Base-by-base conservation (phyloP, 1,140 invertebrate species). In the Cepaea nemoralis region DNA sequence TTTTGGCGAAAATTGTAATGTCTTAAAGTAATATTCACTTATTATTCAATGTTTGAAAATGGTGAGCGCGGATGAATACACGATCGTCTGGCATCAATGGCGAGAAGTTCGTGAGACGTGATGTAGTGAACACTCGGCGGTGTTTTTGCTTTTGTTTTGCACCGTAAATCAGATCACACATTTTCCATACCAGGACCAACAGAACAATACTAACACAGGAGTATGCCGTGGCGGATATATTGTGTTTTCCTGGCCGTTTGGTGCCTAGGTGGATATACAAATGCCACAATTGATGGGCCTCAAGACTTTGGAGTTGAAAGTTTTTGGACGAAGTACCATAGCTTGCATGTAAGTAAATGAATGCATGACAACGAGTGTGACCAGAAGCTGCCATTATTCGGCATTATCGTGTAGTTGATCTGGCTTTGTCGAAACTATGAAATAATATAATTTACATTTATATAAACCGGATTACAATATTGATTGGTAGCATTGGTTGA, bases 141-240 rank as follows among this genome's bases (percentile, higher is more conserved):
- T 63, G 1, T 27, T 63, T 63, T 63, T 63, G 10, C 59, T 63
- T 63, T 63, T 63, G 59, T 63, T 63, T 63, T 63, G 27, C 59
- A 8, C 59, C 22, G n/a, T 63, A 8, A 31, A 63, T 2, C n/a
- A 63, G 8, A 55, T 24, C 22, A 63, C n/a, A 63, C 59, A 31
- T 16, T 6, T 63, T 63, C 33, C 2, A 27, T 5, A 5, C 6
- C 3, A 63, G 16, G 59, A 31, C 59, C 14, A 63, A 27, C 16
- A 27, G n/a, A 12, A 31, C n/a, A 63, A 16, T 2, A 2, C n/a
- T 31, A 27, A 63, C 27, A 27, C n/a, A 63, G 59, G 59, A 63
- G n/a, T 63, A 63, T 63, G 59, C 59, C 59, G 2, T 31, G 59
- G 59, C 1, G 6, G 59, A 63, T 63, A 63, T 27, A 16, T 31